Evolutionary conservation across 2,797 vertebrate genomes (phyloP), one percentile per base, ranked within the genome.

Genomic region (Propithecus deckenii): DNA sequence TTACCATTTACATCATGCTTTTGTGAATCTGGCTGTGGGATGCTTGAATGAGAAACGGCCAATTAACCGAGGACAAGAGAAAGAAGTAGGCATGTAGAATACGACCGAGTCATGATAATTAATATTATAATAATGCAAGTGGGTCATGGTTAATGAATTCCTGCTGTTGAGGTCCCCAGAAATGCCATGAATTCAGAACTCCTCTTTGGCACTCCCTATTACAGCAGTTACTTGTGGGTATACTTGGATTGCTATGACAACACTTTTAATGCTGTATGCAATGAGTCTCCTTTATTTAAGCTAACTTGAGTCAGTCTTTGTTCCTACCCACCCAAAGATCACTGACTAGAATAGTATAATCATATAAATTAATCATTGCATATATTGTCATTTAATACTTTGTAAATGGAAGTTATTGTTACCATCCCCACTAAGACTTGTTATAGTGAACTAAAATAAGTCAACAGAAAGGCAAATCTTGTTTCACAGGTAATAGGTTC

Each of bases 401-500:
- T 84, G 46, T 76, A 89, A 89, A 67, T 35, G n/a, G 23, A 57
- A 80, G 32, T 48, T n/a, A 23, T 61, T 67, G 28, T 63, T 76
- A 46, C 69, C 8, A 69, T 65, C 38, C 61, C 41, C 17, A 76
- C 35, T 20, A 63, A 93, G 57, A 35, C 57, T 91, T 84, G 30
- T 79, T 57, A 32, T 52, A 75, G 8, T 79, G 6, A 41, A 86
- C 61, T 85, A 74, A 81, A 63, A n/a, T 48, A 89, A 85, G 55
- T 86, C 91, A 72, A 81, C 52, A 86, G 59, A 94, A 91, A 91
- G 52, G 41, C 32, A 79, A 65, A 74, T 61, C n/a, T 88, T 89
- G 9, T 88, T 91, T 91, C 52, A 94, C 67, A 90, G 38, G 50
- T 92, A 81, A 59, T 23, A 86, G 9, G 67, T 59, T 8, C 38